phyloP scores from a whole-genome alignment of 1,140 invertebrate species.

The Mya arenaria region DNA sequence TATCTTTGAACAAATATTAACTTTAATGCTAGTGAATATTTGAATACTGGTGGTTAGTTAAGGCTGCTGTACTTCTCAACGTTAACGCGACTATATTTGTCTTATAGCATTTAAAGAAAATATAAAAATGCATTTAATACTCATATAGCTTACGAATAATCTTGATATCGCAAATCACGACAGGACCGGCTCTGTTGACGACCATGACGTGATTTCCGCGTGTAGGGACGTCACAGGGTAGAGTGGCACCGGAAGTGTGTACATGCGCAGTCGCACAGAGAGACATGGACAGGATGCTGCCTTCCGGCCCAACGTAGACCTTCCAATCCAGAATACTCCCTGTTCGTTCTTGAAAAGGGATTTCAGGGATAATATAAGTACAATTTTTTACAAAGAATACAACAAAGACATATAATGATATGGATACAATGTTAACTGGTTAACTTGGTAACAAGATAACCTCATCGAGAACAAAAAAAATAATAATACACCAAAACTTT shows the following conservation, averaged over 20 bases:
- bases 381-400: not conserved
- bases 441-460: not conserved
- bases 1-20: too few relatives aligned
- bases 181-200: conserved; percentile 23
- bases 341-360: not conserved
- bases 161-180: conserved; percentile 19
- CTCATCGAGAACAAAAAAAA: too few relatives aligned
- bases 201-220: conserved; percentile 31
- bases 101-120: too few relatives aligned
- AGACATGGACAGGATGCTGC: conserved; percentile 17
- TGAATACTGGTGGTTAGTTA: too few relatives aligned
- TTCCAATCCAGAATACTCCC: conserved; percentile 15
- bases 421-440: not conserved
- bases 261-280: conserved; percentile 25
- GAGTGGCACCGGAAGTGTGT: not conserved
- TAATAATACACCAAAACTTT: not conserved
- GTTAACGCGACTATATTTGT: too few relatives aligned
- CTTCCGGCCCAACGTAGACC: conserved; percentile 28
- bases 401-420: not conserved
- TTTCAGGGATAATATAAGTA: not conserved
- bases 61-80: too few relatives aligned
- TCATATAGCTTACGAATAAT: too few relatives aligned
- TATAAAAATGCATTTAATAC: too few relatives aligned
- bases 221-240: not conserved
- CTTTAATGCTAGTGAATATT: too few relatives aligned